Evolutionary conservation across 1,140 invertebrate species (phyloP), one percentile per base, ranked within the genome.

Genomic region (Mactra quadrangularis): DNA sequence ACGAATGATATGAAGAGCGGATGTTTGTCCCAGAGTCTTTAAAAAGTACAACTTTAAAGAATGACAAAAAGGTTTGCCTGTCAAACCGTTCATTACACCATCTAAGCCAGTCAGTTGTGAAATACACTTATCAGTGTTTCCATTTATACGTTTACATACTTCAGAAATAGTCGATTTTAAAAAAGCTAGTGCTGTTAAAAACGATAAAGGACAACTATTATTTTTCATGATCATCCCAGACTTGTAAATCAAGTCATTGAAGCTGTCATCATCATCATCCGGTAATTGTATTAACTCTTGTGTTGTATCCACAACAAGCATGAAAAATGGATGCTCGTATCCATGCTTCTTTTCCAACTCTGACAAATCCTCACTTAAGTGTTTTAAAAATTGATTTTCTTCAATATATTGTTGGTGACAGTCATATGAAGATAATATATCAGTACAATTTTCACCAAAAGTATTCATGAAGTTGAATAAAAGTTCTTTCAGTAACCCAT

Each of bases 141-240:
- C 25, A 13, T 27, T 35, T 25, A 62, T 50, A n/a, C 27, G 3
- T 15, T 50, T 25, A 55, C 31, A 27, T 2, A 79, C 11, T 13
- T 70, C 6, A 22, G 15, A 52, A 53, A 57, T 55, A 15, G 41
- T n/a, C 25, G 62, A 31, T 35, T 45, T 66, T 19, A 70, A 53
- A 17, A 53, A 79, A 1, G 76, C 76, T 57, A 79, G 15, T 31
- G 76, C 60, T 15, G 64, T 29, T 11, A 68, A 3, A 9, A 57
- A 57, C 31, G n/a, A 7, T 52, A 79, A 27, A 1, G 45, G n/a
- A 68, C 41, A 2, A 35, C 31, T 45, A 19, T 45, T 17, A 7
- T 52, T 64, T 13, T 68, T 47, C 0, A 79, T 17, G n/a, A 79
- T 29, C 55, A 29, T 53, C 19, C 74, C 74, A 50, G n/a, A 27